phyloP scores from a whole-genome alignment of 2,797 vertebrate species.

The Oryzias dopingdopingensis region DNA sequence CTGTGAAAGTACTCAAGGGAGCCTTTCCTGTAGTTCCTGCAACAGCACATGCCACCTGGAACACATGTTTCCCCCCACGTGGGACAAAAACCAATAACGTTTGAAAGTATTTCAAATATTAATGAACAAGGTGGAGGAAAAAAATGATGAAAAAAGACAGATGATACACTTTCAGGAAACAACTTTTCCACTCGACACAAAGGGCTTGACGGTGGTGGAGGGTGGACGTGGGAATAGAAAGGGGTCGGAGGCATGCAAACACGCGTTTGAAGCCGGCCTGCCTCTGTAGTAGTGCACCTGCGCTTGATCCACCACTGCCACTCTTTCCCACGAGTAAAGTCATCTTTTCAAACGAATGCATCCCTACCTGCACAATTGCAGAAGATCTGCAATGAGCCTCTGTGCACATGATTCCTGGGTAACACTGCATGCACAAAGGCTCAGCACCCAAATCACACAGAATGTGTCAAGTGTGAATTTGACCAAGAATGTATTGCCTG shows the following conservation, averaged over 20 bases:
- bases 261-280: slow-evolving; percentile 54
- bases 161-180: slow-evolving; percentile 42
- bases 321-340: slow-evolving; percentile 79
- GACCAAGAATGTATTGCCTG: slow-evolving; percentile 32
- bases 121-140: slow-evolving; percentile 17
- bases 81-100: not conserved
- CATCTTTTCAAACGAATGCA: slow-evolving; percentile 77
- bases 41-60: not conserved
- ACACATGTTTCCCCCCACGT: not conserved
- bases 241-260: slow-evolving; percentile 21
- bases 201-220: slow-evolving; percentile 45
- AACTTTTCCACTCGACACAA: slow-evolving; percentile 42
- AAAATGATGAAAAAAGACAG: slow-evolving; percentile 29
- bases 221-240: slow-evolving; percentile 36
- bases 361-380: slow-evolving; percentile 65
- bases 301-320: slow-evolving; percentile 71
- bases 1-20: not conserved
- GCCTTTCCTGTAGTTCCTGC: not conserved
- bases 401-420: slow-evolving; percentile 28
- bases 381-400: slow-evolving; percentile 51
- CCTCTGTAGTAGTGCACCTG: slow-evolving; percentile 61
- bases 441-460: slow-evolving; percentile 25
- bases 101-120: slow-evolving; percentile 8
- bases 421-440: slow-evolving; percentile 39
- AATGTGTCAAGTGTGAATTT: slow-evolving; percentile 32